phyloP scores from a whole-genome alignment of 37 sponge, comb jelly and placozoan species.

The Tethya wilhelma region DNA sequence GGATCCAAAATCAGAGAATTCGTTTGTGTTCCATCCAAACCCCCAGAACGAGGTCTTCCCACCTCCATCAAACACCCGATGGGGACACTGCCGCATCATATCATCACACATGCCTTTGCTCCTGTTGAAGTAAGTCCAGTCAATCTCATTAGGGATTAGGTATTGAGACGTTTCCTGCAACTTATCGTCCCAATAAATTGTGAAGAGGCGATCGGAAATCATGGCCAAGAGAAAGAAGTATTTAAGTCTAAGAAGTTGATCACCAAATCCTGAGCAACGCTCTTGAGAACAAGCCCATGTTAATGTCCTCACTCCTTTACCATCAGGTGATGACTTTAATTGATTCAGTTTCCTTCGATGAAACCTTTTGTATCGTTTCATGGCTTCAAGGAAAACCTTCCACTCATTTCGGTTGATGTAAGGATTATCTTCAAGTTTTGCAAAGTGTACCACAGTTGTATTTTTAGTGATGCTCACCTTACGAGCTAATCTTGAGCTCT shows the following conservation, averaged over 20 bases:
- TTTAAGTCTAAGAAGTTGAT: conserved; percentile 27
- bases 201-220: conserved; percentile 46
- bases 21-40: conserved; percentile 27
- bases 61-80: not conserved
- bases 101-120: conserved; percentile 12
- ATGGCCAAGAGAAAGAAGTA: conserved; percentile 34
- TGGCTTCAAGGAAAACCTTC: not conserved
- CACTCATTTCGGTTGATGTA: not conserved
- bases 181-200: conserved; percentile 41
- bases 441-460: too few species aligned
- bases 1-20: conserved; percentile 4
- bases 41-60: conserved; percentile 16
- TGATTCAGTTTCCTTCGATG: conserved; percentile 11
- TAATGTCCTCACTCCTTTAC: conserved; percentile 24
- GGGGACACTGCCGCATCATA: not conserved
- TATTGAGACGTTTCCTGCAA: not conserved
- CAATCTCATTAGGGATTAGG: conserved; percentile 26
- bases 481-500: too few species aligned
- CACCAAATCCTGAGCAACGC: conserved; percentile 45
- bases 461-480: too few species aligned
- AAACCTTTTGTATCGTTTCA: conserved; percentile 19
- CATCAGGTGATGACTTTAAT: not conserved
- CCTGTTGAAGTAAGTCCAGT: conserved; percentile 19
- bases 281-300: conserved; percentile 35
- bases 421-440: not conserved